Percentiles rank a stretch among this genome's conserved stretches.
phyloP scores from a whole-genome alignment of 1,140 invertebrate genomes.

The Anadara kagoshimensis region DNA sequence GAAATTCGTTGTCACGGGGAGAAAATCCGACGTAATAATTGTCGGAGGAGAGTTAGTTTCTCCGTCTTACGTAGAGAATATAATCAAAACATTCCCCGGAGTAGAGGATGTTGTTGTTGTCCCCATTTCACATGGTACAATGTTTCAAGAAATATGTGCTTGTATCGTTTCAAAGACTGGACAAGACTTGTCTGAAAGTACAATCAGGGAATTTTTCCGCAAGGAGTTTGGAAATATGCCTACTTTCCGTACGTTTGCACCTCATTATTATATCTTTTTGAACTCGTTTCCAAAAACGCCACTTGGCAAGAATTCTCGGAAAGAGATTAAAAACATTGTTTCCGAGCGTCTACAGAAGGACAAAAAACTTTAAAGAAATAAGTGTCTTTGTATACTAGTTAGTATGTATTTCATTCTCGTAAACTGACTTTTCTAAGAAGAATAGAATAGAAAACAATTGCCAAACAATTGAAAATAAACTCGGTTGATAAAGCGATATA shows the following conservation, averaged over 20 bases:
- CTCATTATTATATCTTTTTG: not conserved
- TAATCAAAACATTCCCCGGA: not conserved
- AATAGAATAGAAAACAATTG: too few species aligned
- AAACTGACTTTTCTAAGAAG: too few species aligned
- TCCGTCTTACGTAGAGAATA: constrained; percentile 12
- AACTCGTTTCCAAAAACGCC: not conserved
- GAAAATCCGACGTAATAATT: constrained; percentile 25
- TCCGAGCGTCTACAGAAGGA: too few species aligned
- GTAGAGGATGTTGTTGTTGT: constrained; percentile 23
- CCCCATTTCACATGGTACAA: constrained; percentile 1
- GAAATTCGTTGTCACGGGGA: constrained; percentile 18
- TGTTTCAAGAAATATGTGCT: constrained; percentile 1
- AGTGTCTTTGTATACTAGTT: too few species aligned
- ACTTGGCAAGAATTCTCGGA: not conserved
- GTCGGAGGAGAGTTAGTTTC: constrained; percentile 6
- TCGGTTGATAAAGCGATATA: too few species aligned
- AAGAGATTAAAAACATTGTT: not conserved
- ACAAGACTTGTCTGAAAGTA: not conserved
- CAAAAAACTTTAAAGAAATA: too few species aligned
- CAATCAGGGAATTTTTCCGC: not conserved
- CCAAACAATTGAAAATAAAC: too few species aligned
- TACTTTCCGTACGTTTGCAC: too few species aligned
- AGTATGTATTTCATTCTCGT: too few species aligned
- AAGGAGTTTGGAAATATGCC: too few species aligned
- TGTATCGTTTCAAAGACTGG: not conserved